A percentile compares a stretch with the other conserved stretches of the same genome.
phyloP scores from a whole-genome alignment of 2,797 vertebrate genomes.

The Decapterus maruadsi region DNA sequence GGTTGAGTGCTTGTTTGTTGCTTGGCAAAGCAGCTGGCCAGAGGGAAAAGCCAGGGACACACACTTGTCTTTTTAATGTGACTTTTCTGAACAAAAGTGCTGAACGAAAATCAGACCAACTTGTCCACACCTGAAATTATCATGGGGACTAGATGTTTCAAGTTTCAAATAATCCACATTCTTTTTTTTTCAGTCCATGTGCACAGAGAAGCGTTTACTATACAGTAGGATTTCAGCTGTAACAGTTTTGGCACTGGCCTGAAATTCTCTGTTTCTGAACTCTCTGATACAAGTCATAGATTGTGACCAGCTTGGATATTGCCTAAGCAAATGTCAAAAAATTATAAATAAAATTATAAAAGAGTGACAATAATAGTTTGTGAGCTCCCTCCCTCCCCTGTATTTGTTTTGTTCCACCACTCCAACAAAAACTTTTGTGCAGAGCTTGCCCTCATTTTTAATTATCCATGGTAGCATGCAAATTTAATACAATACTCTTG shows the following conservation, averaged over 20 bases:
- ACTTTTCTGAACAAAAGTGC: constrained; percentile 15
- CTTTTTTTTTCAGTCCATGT: background rate
- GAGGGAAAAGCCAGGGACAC: constrained; percentile 2
- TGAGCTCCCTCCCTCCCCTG: background rate
- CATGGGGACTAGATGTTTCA: background rate
- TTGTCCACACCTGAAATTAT: background rate
- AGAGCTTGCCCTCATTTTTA: constrained; percentile 29
- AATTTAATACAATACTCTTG: constrained; percentile 19
- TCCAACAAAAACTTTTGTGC: constrained; percentile 1
- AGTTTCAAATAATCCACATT: background rate
- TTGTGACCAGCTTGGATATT: constrained; percentile 8
- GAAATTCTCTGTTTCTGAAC: background rate
- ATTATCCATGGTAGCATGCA: constrained; percentile 24
- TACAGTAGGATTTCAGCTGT: too few relatives aligned
- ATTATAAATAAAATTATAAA: constrained; percentile 13
- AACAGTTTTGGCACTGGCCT: too few relatives aligned
- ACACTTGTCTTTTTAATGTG: constrained; percentile 19
- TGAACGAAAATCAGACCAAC: constrained; percentile 1
- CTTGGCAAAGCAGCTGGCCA: background rate
- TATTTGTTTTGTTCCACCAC: constrained; percentile 8
- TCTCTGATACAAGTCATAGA: background rate
- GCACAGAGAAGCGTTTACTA: background rate
- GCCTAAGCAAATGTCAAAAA: background rate
- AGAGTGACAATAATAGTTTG: constrained; percentile 5
- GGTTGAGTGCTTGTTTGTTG: constrained; percentile 15